Evolutionary conservation across 2,797 vertebrate genomes (phyloP).

Genomic region (Phrynocephalus guinanensis): DNA sequence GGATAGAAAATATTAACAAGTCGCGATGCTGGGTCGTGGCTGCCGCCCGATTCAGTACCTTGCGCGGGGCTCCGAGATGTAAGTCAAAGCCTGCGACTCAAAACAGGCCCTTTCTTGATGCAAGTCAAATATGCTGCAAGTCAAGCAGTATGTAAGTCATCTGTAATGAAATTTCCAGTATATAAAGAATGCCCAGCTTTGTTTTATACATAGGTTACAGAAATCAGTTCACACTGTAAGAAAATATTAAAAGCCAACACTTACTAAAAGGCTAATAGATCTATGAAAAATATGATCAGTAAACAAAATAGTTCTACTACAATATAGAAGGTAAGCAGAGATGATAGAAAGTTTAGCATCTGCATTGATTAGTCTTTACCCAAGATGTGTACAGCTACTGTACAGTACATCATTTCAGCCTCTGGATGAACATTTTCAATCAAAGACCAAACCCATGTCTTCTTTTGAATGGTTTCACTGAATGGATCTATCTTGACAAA

Average conservation of each 20-base stretch:
- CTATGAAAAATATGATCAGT: constrained; percentile 69
- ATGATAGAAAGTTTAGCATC: constrained; percentile 60
- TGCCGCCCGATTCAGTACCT: too few relatives aligned
- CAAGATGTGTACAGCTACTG: constrained; percentile 55
- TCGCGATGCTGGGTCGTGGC: too few relatives aligned
- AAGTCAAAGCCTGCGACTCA: too few relatives aligned
- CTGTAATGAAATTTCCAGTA: constrained; percentile 88
- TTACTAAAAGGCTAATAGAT: constrained; percentile 57
- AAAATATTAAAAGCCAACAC: constrained; percentile 80
- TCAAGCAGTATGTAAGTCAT: too few relatives aligned
- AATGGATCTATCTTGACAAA: constrained; percentile 28
- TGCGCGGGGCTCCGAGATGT: too few relatives aligned
- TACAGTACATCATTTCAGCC: constrained; percentile 58
- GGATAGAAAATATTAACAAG: too few relatives aligned
- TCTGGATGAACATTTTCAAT: constrained; percentile 24
- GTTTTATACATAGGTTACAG: constrained; percentile 86
- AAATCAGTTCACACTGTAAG: constrained; percentile 83
- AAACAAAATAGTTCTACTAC: constrained; percentile 69
- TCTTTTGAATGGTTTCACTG: constrained; percentile 20
- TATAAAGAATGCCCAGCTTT: constrained; percentile 79
- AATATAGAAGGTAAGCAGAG: constrained; percentile 60
- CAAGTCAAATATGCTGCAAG: too few relatives aligned
- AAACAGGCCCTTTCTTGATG: too few relatives aligned
- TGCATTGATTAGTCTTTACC: constrained; percentile 66
- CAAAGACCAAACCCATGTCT: constrained; percentile 39